These are phyloP conservation scores for Centropus unirufus DNA, from an alignment of 2,113 vertebrate species.

Conservation along the genomic window DNA sequence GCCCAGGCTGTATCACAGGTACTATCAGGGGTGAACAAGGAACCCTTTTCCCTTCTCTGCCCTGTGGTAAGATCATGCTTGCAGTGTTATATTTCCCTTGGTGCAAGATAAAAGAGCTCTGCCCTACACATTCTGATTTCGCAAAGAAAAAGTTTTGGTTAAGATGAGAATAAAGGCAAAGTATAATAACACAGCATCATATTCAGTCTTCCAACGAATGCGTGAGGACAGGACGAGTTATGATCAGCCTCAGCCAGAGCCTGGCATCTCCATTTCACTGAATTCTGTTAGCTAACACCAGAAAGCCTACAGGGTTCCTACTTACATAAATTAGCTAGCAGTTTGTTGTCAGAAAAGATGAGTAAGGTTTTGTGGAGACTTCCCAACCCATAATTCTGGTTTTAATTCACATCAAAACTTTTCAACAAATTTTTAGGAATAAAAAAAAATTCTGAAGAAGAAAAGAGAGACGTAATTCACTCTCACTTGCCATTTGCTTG, in stretches of 20 bases:
- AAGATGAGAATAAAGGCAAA: not conserved
- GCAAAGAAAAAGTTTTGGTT: not conserved
- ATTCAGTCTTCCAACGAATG: not conserved
- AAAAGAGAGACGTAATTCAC: not conserved
- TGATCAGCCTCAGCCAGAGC: not conserved
- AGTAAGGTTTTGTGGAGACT: not conserved
- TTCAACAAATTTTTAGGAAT: not conserved
- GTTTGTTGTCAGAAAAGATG: constrained; percentile 1
- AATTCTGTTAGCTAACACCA: not conserved
- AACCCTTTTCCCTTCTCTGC: not conserved
- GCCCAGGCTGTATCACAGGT: not conserved
- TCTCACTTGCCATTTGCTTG: constrained; percentile 37
- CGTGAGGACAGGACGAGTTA: not conserved
- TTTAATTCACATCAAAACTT: constrained; percentile 40
- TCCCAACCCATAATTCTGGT: not conserved
- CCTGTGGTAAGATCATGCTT: not conserved
- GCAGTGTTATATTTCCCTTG: not conserved
- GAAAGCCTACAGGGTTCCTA: not conserved
- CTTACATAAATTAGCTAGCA: not conserved
- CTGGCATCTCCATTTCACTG: not conserved
- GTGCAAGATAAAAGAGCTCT: not conserved
- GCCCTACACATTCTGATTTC: not conserved
- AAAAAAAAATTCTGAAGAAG: not conserved
- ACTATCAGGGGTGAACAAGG: not conserved
- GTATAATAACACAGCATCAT: not conserved